Conservation (phyloP, 2,797 vertebrate genomes). For the Peromyscus aztecus region DNA sequence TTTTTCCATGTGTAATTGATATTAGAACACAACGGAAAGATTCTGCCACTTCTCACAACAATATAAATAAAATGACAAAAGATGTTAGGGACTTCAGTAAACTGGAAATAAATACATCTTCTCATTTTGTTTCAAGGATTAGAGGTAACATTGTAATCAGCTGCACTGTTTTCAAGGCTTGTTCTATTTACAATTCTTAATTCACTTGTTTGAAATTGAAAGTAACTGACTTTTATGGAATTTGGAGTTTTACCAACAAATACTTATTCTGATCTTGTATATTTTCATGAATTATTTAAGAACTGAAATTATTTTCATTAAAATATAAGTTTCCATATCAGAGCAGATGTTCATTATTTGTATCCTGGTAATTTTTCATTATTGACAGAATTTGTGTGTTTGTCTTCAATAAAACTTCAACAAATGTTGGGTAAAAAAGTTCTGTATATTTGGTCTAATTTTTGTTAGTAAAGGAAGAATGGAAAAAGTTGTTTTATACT, state of each 20-base stretch:
- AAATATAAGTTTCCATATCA: neutral
- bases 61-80: neutral
- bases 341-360: constrained; percentile 67
- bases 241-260: constrained; percentile 55
- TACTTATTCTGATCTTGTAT: constrained; percentile 12
- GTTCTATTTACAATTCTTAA: neutral
- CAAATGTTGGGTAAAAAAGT: constrained; percentile 14
- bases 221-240: constrained; percentile 5
- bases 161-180: neutral
- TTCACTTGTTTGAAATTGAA: constrained; percentile 2
- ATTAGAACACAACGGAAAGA: neutral
- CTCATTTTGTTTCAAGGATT: neutral
- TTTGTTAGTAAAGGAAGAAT: constrained; percentile 1
- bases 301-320: constrained; percentile 70
- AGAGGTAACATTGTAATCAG: neutral
- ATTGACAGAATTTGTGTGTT: constrained; percentile 48
- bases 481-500: neutral
- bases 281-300: constrained; percentile 65
- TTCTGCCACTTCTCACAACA: neutral
- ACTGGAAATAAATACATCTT: neutral
- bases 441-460: neutral
- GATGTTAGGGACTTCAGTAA: neutral
- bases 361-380: constrained; percentile 50
- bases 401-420: constrained; percentile 53
- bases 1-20: neutral